Evolutionary conservation across 2,888 invertebrate genomes (phyloP).

Genomic region (Neelides folsomi): DNA sequence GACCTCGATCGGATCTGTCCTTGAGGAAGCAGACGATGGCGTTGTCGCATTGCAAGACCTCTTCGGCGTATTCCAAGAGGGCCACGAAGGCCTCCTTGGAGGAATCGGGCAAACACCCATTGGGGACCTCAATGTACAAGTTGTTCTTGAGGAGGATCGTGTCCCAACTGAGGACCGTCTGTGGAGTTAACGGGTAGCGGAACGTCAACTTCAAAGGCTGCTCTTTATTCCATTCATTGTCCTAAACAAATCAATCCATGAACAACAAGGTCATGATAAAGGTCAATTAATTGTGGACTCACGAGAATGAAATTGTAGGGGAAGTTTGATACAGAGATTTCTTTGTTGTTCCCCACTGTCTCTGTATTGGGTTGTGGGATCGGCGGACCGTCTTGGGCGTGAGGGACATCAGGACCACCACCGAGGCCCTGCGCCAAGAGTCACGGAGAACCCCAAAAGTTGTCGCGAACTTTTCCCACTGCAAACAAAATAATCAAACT

Average conservation of each 20-base stretch:
- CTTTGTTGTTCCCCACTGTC: constrained; percentile 56
- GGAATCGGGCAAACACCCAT: constrained; percentile 70
- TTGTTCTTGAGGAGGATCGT: constrained; percentile 62
- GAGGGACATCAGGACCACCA: constrained; percentile 99
- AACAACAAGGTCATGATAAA: too few relatives aligned
- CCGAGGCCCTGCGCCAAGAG: constrained; percentile 99
- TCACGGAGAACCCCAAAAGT: constrained; percentile 40
- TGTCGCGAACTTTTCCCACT: too few relatives aligned
- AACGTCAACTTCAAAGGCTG: constrained; percentile 59
- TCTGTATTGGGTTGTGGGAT: constrained; percentile 43
- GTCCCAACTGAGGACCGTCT: constrained; percentile 69
- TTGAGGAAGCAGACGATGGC: constrained; percentile 70
- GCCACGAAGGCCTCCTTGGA: constrained; percentile 92
- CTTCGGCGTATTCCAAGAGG: constrained; percentile 88
- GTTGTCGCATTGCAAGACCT: constrained; percentile 67
- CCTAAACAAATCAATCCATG: constrained; percentile 12
- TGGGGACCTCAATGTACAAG: constrained; percentile 79
- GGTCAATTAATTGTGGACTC: constrained; percentile 22
- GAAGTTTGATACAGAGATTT: constrained; percentile 49
- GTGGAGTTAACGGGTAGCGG: constrained; percentile 63
- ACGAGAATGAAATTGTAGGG: constrained; percentile 37
- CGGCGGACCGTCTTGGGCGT: constrained; percentile 54
- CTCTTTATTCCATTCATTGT: constrained; percentile 37
- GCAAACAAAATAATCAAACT: too few relatives aligned
- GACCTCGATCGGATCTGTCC: constrained; percentile 65